Evolutionary conservation across 2,113 vertebrate genomes (phyloP).

Genomic region (Lycocorax pyrrhopterus): DNA sequence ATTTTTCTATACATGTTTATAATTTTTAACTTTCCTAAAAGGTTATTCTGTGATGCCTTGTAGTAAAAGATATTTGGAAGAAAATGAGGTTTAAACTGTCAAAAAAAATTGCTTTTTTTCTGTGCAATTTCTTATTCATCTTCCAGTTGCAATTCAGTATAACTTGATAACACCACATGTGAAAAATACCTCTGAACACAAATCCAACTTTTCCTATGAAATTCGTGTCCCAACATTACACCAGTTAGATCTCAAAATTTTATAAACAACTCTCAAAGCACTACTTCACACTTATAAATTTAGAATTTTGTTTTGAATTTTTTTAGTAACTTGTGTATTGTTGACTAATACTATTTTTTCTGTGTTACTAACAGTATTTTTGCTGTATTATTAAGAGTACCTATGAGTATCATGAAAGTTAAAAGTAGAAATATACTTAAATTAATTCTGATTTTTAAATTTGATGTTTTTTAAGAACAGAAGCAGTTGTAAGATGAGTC

Average conservation of each 20-base stretch:
- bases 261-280: not conserved
- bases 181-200: not conserved
- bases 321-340: not conserved
- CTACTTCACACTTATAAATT: not conserved
- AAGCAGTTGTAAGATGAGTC: not conserved
- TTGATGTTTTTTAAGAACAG: not conserved
- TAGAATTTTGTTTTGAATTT: not conserved
- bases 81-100: not conserved
- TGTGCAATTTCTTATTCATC: not conserved
- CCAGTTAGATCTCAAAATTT: not conserved
- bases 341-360: not conserved
- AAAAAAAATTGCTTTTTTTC: not conserved
- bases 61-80: not conserved
- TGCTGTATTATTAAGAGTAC: not conserved
- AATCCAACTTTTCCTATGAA: not conserved
- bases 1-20: not conserved
- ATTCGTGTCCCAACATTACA: accelerated
- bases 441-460: not conserved
- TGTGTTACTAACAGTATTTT: not conserved
- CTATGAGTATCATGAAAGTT: not conserved
- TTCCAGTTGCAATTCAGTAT: not conserved
- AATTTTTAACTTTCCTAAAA: not conserved
- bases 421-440: not conserved
- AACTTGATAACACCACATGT: not conserved
- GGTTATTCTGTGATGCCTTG: not conserved